Conservation (phyloP, 2,113 vertebrate species). For the Dicrurus megarhynchus region DNA sequence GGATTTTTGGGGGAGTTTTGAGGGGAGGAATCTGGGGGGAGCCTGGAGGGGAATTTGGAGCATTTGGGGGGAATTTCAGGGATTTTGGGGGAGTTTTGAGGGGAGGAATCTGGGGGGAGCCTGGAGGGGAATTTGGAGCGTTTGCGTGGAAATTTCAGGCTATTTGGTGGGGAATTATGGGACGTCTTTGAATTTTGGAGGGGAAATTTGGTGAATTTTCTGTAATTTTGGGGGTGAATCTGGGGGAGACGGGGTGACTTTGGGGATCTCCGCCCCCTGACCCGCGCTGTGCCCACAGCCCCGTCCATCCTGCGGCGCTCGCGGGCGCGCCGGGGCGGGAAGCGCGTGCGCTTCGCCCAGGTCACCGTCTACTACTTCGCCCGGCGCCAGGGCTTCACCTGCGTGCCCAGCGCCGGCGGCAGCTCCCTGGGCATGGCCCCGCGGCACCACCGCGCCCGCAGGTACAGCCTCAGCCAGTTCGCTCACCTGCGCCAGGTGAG, state of each 20-base stretch:
- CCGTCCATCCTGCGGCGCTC: constrained; percentile 90
- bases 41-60: background rate
- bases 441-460: constrained; percentile 87
- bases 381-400: constrained; percentile 96
- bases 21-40: too few species aligned
- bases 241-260: too few species aligned
- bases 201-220: accelerated
- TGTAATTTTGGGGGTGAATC: background rate
- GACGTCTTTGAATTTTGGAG: accelerated
- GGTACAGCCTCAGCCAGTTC: constrained; percentile 96
- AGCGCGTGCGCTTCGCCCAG: constrained; percentile 91
- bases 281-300: constrained; percentile 63
- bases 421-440: constrained; percentile 97
- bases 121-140: background rate
- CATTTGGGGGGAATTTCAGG: background rate
- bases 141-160: background rate
- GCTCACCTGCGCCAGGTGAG: constrained; percentile 91
- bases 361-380: constrained; percentile 98
- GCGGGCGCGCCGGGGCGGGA: constrained; percentile 59
- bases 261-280: too few species aligned
- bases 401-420: constrained; percentile 96
- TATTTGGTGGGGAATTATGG: accelerated
- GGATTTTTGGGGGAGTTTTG: too few species aligned
- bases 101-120: too few species aligned
- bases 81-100: too few species aligned